Conservation (phyloP, 2,797 vertebrate species). For the Acridotheres tristis region DNA sequence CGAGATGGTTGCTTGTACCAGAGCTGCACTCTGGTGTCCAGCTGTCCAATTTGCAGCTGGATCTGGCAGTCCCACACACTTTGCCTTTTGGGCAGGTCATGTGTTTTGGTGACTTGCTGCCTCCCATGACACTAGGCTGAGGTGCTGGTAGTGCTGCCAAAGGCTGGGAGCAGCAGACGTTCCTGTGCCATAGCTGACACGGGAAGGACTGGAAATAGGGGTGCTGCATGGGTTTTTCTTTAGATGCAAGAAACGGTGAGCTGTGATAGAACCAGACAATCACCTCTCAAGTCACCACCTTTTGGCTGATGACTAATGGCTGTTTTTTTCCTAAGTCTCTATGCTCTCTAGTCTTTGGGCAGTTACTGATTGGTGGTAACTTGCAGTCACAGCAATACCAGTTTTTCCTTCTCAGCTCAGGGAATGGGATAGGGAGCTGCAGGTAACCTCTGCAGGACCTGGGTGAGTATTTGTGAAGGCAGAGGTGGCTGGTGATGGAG, state of each 20-base stretch:
- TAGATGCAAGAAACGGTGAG: not conserved
- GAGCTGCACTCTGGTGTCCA: rapidly evolving
- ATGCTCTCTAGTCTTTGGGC: not conserved
- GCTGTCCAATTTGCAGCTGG: not conserved
- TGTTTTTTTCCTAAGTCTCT: not conserved
- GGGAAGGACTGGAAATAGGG: not conserved
- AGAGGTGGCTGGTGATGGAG: not conserved
- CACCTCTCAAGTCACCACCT: not conserved
- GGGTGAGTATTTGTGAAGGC: not conserved
- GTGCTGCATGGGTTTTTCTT: not conserved
- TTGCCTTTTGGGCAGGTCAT: not conserved
- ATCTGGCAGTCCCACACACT: not conserved
- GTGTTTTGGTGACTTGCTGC: not conserved
- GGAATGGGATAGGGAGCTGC: not conserved
- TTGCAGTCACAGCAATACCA: not conserved
- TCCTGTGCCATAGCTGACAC: not conserved
- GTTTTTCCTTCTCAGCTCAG: not conserved
- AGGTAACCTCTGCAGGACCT: not conserved
- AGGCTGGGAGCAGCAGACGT: not conserved
- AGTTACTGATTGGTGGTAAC: not conserved
- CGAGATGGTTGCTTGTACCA: not conserved
- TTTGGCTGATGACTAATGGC: not conserved
- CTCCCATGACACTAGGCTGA: rapidly evolving
- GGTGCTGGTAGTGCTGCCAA: not conserved
- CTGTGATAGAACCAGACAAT: not conserved